phyloP scores from a whole-genome alignment of 2,797 vertebrate genomes.

The Diceros bicornis region DNA sequence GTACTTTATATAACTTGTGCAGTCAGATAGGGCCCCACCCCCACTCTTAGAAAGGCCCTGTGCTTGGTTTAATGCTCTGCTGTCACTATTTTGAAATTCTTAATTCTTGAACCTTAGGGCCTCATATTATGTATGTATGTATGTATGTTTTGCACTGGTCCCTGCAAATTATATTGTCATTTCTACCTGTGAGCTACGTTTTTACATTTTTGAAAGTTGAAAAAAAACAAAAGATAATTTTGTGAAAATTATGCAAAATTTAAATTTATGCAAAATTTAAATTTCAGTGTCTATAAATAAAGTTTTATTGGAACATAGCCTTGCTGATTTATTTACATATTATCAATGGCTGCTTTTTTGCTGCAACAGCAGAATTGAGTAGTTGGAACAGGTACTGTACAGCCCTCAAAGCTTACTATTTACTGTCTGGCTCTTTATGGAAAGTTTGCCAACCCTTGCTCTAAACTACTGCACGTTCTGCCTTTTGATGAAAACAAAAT shows the following conservation, averaged over 20 bases:
- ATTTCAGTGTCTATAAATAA: neutral
- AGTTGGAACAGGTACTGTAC: neutral
- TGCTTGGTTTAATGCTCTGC: neutral
- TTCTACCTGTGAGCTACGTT: neutral
- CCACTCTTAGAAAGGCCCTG: neutral
- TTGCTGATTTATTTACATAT: neutral
- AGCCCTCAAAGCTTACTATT: neutral
- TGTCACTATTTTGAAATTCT: neutral
- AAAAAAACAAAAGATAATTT: neutral
- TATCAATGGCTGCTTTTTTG: neutral
- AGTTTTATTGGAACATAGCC: neutral
- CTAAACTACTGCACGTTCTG: neutral
- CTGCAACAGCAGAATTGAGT: neutral
- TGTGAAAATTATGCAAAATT: neutral
- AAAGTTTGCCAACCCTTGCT: neutral
- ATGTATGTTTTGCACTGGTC: neutral
- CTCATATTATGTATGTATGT: neutral
- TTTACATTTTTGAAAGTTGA: neutral
- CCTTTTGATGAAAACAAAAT: neutral
- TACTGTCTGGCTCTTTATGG: neutral
- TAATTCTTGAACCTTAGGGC: neutral
- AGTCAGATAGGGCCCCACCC: neutral
- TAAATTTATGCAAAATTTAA: neutral
- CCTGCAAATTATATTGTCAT: neutral
- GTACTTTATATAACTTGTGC: neutral